Percentiles rank a stretch among this genome's conserved stretches.
These are phyloP conservation scores for Formica selysi DNA, from an alignment of 1,140 invertebrate species.

Conservation along the genomic window DNA sequence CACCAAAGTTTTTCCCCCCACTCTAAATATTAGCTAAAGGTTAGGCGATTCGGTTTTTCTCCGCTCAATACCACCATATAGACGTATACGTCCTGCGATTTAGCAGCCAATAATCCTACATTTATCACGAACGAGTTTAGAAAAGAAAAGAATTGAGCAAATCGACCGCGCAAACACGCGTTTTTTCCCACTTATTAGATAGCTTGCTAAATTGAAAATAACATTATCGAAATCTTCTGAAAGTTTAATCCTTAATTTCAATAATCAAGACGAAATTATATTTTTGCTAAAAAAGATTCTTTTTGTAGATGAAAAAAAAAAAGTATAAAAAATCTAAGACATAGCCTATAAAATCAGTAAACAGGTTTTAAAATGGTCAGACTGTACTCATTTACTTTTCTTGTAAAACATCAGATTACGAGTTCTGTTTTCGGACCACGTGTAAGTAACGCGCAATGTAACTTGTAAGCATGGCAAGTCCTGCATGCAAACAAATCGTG, in stretches of 20 bases:
- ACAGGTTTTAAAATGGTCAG: not conserved
- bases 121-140: conserved; percentile 52
- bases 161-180: not conserved
- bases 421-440: conserved; percentile 6
- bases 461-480: not conserved
- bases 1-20: conserved; percentile 41
- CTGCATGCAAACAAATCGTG: not conserved
- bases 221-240: not conserved
- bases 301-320: not conserved
- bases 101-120: conserved; percentile 40
- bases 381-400: not conserved
- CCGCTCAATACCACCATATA: conserved; percentile 20
- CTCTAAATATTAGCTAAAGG: conserved; percentile 63
- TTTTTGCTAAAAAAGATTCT: not conserved
- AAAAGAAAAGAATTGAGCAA: conserved; percentile 11
- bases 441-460: conserved; percentile 17
- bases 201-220: not conserved
- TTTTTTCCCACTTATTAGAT: conserved; percentile 35
- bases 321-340: not conserved
- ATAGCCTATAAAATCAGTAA: not conserved
- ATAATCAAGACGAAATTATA: not conserved
- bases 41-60: conserved; percentile 56
- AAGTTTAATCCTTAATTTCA: not conserved
- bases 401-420: not conserved
- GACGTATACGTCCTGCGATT: conserved; percentile 15